These are phyloP conservation scores for Eupeodes corollae DNA, from an alignment of 1,140 invertebrate genomes.

Conservation along the genomic window DNA sequence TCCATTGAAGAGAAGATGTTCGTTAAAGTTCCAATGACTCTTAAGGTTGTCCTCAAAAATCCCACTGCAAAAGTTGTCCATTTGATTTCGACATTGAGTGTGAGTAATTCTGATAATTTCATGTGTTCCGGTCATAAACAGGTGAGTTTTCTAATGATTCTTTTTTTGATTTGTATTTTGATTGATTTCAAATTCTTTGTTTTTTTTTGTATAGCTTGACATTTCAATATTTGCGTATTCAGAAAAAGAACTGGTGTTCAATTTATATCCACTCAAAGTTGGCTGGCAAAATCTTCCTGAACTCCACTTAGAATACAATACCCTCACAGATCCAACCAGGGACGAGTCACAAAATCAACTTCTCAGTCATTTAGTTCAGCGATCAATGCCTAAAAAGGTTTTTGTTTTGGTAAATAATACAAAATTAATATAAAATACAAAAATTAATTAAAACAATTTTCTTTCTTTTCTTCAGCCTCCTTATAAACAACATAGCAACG, in stretches of 20 bases:
- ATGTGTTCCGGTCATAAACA: slow-evolving; percentile 36
- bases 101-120: slow-evolving; percentile 35
- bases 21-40: slow-evolving; percentile 35
- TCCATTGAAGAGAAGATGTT: slow-evolving; percentile 37
- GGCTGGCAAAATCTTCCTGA: slow-evolving; percentile 35
- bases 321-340: slow-evolving; percentile 28
- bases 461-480: too few species aligned
- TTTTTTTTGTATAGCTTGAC: slow-evolving; percentile 18
- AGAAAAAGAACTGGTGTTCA: slow-evolving; percentile 32
- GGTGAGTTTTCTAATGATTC: slow-evolving; percentile 13
- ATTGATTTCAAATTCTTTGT: too few species aligned
- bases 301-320: slow-evolving; percentile 31
- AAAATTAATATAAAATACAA: too few species aligned
- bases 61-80: slow-evolving; percentile 28
- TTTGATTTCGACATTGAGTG: slow-evolving; percentile 26
- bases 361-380: slow-evolving; percentile 29
- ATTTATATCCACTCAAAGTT: slow-evolving; percentile 33
- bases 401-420: slow-evolving; percentile 29
- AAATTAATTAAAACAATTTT: too few species aligned
- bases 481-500: too few species aligned
- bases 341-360: slow-evolving; percentile 28
- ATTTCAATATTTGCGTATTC: slow-evolving; percentile 33
- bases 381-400: slow-evolving; percentile 34
- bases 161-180: background rate
- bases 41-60: slow-evolving; percentile 32